Base-by-base conservation (phyloP, 1,140 invertebrate genomes). In the Drosophila lini region DNA sequence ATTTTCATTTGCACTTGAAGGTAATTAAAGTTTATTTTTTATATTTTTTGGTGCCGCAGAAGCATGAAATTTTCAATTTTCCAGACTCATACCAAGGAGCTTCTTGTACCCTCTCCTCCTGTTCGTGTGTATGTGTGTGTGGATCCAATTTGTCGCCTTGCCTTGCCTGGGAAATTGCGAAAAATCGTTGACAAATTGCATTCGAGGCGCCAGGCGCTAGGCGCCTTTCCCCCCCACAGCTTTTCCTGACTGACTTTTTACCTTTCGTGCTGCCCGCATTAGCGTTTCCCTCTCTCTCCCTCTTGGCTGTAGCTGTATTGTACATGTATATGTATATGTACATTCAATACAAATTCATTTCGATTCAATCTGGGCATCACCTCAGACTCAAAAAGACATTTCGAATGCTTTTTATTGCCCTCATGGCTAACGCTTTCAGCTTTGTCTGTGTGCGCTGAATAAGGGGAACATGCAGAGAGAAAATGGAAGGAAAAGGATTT, bases 111-210 rank as follows among this genome's bases (percentile, higher is more conserved):
- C 9, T 11, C 15, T 36, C 19, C 28, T 15, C 19, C 28, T 15
- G 10, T 5, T 13, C 16, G 22, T 28, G 44, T 56, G 56, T 34
- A 8, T 28, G 32, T 61, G 52, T 19, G 11, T 67, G 77, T 42
- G 42, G 47, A 86, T 88, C 78, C 79, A 86, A 86, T 86, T 82
- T 80, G 67, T 78, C 68, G 73, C 67, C 71, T 70, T 60, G 63
- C 68, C 34, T 25, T 56, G 53, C 53, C 70, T 69, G 55, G 56
- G 61, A 83, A 88, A 82, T 88, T 82, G 82, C 79, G 38, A 79
- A 86, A 88, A 88, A 83, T 88, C 80, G 68, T 88, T 89, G 84
- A 88, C 84, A 88, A 88, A 88, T 89, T 88, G 83, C 83, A 89
- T 89, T 88, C 56, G 52, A 53, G 44, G 62, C 61, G 59, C 52